Evolutionary conservation across 2,113 vertebrate species (phyloP), one percentile per base, ranked within the genome.

Genomic region (Ammodytes marinus): DNA sequence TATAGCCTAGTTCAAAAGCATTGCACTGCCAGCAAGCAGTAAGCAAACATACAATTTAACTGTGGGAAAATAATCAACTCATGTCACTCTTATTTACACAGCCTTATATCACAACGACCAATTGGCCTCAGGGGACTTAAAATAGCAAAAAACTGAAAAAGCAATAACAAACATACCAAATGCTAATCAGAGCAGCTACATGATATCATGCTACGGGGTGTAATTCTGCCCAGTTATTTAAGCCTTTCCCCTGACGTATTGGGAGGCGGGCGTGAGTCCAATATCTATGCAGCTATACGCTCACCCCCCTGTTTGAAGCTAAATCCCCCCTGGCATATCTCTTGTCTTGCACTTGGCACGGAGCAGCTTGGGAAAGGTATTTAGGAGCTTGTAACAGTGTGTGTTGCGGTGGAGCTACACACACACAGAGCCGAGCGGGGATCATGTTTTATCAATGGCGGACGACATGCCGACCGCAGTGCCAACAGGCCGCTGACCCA

Each of bases 391-490:
- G 79, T 82, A 70, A 68, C 70, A 43, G 42, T 55, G 66, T 55
- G 66, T 83, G 79, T 74, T 65, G 58, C 7, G 73, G 74, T 53
- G 55, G 74, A 77, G 79, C 64, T 14, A 8, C 81, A 73, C 63
- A 73, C 63, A 71, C 70, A 27, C 69, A 42, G 2, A 73, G 61
- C 74, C 15, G 82, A 86, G 72, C 80, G 55, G 67, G 82, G 88
- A 89, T 91, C 90, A 69, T 86, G 87, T 88, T 90, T 78, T 86
- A 84, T 91, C 86, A 86, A 83, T 7, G 58, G 39, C 40, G 39
- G 66, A 27, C 1, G 27, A 27, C 65, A 57, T 17, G 40, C 68
- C 39, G 77, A 86, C 78, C 37, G 1, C 72, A 78, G 74, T 71
- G 72, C 81, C 70, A 65, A 70, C 37, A 63, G 61, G 13, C 70